Percentiles rank a stretch among this genome's conserved stretches.
These are phyloP conservation scores for Cephalotes varians DNA, from an alignment of 2,888 invertebrate species.

Conservation along the genomic window DNA sequence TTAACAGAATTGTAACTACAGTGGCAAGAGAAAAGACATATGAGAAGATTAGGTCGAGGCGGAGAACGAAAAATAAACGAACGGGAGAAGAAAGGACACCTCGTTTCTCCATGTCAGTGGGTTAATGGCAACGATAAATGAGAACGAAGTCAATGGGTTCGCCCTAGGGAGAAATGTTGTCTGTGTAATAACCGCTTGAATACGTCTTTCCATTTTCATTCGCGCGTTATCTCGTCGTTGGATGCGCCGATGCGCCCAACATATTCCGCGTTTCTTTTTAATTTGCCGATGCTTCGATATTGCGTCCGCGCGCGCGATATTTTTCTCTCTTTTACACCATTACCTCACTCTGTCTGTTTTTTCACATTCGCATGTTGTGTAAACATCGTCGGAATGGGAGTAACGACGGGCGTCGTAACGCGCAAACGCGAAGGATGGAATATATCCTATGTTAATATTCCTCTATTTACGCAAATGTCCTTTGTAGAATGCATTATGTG, in stretches of 20 bases:
- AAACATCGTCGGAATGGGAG: slow-evolving; percentile 15
- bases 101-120: slow-evolving; percentile 68
- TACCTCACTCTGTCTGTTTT: neutral
- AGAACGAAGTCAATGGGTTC: slow-evolving; percentile 64
- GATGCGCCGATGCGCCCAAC: neutral
- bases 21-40: too few relatives aligned
- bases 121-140: slow-evolving; percentile 73
- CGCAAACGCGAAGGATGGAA: neutral
- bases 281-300: slow-evolving; percentile 31
- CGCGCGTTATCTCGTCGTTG: slow-evolving; percentile 24
- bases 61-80: slow-evolving; percentile 4
- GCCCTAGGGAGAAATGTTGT: slow-evolving; percentile 53
- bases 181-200: slow-evolving; percentile 54
- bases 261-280: neutral
- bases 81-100: slow-evolving; percentile 26
- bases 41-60: neutral
- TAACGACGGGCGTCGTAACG: neutral
- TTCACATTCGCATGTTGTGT: slow-evolving; percentile 23
- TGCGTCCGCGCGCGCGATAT: neutral
- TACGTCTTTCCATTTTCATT: slow-evolving; percentile 64
- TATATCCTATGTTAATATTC: neutral
- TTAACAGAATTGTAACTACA: neutral
- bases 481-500: neutral
- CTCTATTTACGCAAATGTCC: neutral
- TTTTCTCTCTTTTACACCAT: neutral